Percentiles rank a stretch among this genome's conserved stretches.
Evolutionary conservation across 2,113 vertebrate species (phyloP).

Genomic region (Prietella phreatophila): DNA sequence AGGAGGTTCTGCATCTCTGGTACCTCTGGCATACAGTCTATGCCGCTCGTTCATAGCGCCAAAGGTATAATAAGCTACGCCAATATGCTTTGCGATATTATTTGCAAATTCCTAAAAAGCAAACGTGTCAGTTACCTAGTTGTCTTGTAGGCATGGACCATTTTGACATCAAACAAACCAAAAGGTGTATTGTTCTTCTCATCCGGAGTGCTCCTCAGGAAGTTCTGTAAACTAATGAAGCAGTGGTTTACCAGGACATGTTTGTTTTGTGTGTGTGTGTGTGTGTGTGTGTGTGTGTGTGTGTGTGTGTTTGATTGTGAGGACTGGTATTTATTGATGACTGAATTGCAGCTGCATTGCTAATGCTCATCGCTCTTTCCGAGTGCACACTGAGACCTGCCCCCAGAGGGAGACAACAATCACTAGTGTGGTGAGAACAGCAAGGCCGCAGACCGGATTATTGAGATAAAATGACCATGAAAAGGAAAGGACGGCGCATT

Average conservation of each 20-base stretch:
- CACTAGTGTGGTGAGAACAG: not conserved
- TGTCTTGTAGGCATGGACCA: not conserved
- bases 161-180: not conserved
- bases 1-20: not conserved
- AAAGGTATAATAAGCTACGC: not conserved
- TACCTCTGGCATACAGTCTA: not conserved
- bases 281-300: too few relatives aligned
- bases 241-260: not conserved
- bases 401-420: constrained; percentile 29
- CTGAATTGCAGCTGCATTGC: not conserved
- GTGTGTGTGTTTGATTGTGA: not conserved
- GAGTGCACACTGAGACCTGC: constrained; percentile 2
- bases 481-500: not conserved
- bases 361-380: not conserved
- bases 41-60: not conserved
- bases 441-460: not conserved
- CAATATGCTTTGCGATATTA: not conserved
- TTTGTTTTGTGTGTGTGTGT: too few relatives aligned
- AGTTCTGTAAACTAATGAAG: not conserved
- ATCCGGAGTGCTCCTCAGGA: not conserved
- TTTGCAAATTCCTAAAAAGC: not conserved
- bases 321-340: not conserved
- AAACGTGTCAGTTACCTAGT: not conserved
- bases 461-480: too few relatives aligned
- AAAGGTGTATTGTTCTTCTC: not conserved